Base-by-base conservation (phyloP, 2,113 vertebrate genomes). In the Pongo pygmaeus region DNA sequence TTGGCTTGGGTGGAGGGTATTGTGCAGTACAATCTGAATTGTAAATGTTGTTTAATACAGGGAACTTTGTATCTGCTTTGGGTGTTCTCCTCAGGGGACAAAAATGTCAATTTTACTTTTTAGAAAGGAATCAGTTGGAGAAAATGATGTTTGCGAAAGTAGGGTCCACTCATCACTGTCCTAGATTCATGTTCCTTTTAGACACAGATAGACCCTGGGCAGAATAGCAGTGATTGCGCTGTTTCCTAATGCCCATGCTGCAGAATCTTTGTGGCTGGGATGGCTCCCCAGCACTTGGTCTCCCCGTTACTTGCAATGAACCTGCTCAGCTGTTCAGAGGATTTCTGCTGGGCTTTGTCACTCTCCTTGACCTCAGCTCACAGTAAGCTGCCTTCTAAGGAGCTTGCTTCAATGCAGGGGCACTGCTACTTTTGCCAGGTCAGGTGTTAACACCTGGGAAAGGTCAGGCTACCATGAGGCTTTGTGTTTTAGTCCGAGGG, bases 141-240 rank as follows among this genome's bases (percentile, higher is more conserved):
- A 84, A 61, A 88, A 67, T 50, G 25, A 59, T 69, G 22, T 27
- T 74, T 64, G 5, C 50, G 27, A n/a, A 81, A 20, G 3, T 40
- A 48, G 16, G 3, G 32, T 1, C 12, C 35, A n/a, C 0, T 70
- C 16, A 50, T 72, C 5, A 6, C 6, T 48, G 7, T 10, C 1
- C 16, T 52, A 16, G 14, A 12, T 52, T 61, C 43, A n/a, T 4
- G 0, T 59, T 11, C 30, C 30, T 22, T 38, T 93, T 48, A 17
- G 25, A 48, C 43, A 52, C 18, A 52, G 22, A 14, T 20, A n/a
- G 59, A 38, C 59, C 7, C 40, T 14, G 20, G 5, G 8, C 10
- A 69, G 38, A 35, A 46, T 17, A 17, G 48, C 25, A 3, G 2
- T 20, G 10, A 12, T 7, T 4, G 30, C 6, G 8, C 17, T 3